phyloP scores from a whole-genome alignment of 2,888 invertebrate genomes.

The Megaustenia siamemsis region DNA sequence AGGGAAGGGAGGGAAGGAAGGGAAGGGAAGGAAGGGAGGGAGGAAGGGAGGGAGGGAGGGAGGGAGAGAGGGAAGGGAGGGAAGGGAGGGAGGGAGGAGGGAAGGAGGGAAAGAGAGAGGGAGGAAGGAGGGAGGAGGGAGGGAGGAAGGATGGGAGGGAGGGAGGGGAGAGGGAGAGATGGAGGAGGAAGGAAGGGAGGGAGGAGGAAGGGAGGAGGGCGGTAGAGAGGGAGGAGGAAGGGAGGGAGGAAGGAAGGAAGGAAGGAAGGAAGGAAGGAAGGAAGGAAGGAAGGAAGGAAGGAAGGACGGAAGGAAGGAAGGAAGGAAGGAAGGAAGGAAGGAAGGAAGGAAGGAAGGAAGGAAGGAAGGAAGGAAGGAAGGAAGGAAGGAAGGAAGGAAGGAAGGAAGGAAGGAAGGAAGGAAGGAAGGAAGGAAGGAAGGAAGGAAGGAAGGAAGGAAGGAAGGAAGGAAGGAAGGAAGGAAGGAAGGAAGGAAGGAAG shows the following conservation, averaged over 20 bases:
- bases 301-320: background rate
- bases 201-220: too few species aligned
- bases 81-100: background rate
- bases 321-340: background rate
- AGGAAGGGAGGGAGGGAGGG: background rate
- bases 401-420: background rate
- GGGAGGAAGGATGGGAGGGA: too few species aligned
- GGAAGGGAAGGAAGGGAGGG: background rate
- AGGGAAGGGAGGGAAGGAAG: background rate
- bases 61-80: background rate
- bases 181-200: background rate
- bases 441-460: background rate
- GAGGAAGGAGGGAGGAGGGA: background rate
- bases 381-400: background rate
- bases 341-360: background rate
- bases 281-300: constrained; percentile 10
- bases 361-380: constrained; percentile 7
- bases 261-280: too few species aligned
- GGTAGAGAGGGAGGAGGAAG: background rate
- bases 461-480: constrained; percentile 2
- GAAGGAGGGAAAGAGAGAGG: constrained; percentile 14
- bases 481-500: background rate
- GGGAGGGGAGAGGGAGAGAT: constrained; percentile 16
- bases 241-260: background rate
- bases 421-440: background rate